Conservation (phyloP, 2,888 invertebrate genomes). For the Megaustenia siamemsis region DNA sequence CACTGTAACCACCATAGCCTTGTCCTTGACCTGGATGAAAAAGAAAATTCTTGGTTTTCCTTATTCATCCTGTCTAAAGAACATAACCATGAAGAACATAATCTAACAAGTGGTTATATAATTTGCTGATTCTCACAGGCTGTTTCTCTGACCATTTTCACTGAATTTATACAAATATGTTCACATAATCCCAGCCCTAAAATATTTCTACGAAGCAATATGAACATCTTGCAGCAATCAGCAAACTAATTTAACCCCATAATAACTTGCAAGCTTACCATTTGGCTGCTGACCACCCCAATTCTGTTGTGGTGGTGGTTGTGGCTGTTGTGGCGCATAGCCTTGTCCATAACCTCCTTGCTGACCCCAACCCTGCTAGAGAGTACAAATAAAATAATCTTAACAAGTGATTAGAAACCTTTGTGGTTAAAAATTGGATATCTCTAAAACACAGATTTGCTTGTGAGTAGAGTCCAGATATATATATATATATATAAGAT, state of each 20-base stretch:
- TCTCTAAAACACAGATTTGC: no score
- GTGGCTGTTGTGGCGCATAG: conserved; percentile 23
- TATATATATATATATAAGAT: no score
- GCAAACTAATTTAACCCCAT: conserved; percentile 9
- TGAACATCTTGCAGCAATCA: conserved; percentile 21
- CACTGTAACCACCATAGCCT: conserved; percentile 53
- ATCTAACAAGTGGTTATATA: background rate
- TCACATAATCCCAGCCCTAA: background rate
- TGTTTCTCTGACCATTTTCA: background rate
- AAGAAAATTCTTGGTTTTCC: conserved; percentile 22
- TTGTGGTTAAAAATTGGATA: no score
- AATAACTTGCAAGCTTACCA: conserved; percentile 12
- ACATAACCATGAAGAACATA: background rate
- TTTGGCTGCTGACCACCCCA: conserved; percentile 41
- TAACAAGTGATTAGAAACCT: no score
- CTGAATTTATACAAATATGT: background rate
- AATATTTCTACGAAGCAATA: background rate
- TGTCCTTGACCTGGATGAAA: conserved; percentile 45
- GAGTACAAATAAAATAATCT: background rate
- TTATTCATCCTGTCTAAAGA: background rate
- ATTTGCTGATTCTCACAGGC: conserved; percentile 18
- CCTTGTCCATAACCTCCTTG: conserved; percentile 27
- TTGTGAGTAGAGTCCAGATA: no score
- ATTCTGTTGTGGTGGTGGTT: conserved; percentile 32
- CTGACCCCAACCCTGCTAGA: conserved; percentile 37